Percentiles rank a stretch among this genome's conserved stretches.
Conservation (phyloP, 53 echinoderm and acorn worm genomes). For the Stichopus horrens region DNA sequence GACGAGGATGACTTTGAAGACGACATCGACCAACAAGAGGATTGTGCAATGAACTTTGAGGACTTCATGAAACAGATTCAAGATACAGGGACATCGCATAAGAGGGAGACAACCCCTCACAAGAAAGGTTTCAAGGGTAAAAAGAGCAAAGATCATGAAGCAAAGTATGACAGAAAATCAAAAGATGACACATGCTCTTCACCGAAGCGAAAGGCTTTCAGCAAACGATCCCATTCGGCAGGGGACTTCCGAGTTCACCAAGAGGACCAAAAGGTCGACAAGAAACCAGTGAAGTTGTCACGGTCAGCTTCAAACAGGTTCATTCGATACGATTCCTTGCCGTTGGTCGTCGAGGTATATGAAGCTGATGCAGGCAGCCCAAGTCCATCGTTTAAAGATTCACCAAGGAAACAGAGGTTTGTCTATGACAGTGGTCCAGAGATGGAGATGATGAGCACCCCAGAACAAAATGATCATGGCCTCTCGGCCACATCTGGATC, state of each 20-base stretch:
- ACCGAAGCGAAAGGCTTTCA: slow-evolving; percentile 27
- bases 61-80: slow-evolving; percentile 46
- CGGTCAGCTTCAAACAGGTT: slow-evolving; percentile 79
- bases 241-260: slow-evolving; percentile 26
- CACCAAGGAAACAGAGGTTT: slow-evolving; percentile 47
- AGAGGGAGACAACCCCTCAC: slow-evolving; percentile 3
- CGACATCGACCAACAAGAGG: slow-evolving; percentile 39
- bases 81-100: slow-evolving; percentile 6
- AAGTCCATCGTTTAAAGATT: slow-evolving; percentile 59
- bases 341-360: slow-evolving; percentile 94
- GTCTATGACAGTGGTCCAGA: slow-evolving; percentile 71
- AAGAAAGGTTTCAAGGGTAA: slow-evolving; percentile 16
- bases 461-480: slow-evolving; percentile 51
- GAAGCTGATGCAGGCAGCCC: slow-evolving; percentile 88
- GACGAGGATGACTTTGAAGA: slow-evolving; percentile 45
- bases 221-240: slow-evolving; percentile 24
- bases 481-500: slow-evolving; percentile 15
- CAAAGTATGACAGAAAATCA: neutral
- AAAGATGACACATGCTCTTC: slow-evolving; percentile 34
- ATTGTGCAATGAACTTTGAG: slow-evolving; percentile 54
- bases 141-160: slow-evolving; percentile 32
- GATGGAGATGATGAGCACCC: slow-evolving; percentile 51
- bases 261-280: slow-evolving; percentile 49
- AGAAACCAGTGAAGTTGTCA: slow-evolving; percentile 58
- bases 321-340: slow-evolving; percentile 91